Evolutionary conservation across 1,140 invertebrate species (phyloP).

Genomic region (Eriocheir sinensis): DNA sequence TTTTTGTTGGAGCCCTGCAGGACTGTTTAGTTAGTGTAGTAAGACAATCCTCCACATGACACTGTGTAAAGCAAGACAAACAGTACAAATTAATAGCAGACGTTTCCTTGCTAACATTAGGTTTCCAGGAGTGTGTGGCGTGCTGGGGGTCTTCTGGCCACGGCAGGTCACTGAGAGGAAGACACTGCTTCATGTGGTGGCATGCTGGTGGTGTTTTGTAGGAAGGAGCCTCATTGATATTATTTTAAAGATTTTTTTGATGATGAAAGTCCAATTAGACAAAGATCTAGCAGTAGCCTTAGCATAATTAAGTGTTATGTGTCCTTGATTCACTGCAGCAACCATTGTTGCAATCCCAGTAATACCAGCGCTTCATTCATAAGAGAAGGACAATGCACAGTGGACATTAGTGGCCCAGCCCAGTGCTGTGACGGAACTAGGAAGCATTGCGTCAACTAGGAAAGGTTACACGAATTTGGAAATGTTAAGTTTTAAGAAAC

Average conservation of each 20-base stretch:
- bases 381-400: background rate
- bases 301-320: background rate
- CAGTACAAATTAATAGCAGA: slow-evolving; percentile 52
- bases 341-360: background rate
- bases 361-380: background rate
- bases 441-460: no score
- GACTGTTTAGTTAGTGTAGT: background rate
- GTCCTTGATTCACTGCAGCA: background rate
- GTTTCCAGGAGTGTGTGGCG: background rate
- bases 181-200: background rate
- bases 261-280: background rate
- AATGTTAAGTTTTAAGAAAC: background rate
- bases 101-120: background rate
- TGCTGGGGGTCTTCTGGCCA: no score
- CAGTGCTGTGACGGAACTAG: background rate
- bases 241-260: background rate
- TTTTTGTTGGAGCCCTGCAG: background rate
- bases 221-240: background rate
- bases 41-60: slow-evolving; percentile 18
- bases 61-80: background rate
- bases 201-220: background rate
- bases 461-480: no score
- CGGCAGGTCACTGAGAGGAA: background rate
- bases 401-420: background rate
- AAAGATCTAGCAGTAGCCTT: background rate